Evolutionary conservation across 2,888 invertebrate genomes (phyloP).

Genomic region (Carpatolechia fugitivella): DNA sequence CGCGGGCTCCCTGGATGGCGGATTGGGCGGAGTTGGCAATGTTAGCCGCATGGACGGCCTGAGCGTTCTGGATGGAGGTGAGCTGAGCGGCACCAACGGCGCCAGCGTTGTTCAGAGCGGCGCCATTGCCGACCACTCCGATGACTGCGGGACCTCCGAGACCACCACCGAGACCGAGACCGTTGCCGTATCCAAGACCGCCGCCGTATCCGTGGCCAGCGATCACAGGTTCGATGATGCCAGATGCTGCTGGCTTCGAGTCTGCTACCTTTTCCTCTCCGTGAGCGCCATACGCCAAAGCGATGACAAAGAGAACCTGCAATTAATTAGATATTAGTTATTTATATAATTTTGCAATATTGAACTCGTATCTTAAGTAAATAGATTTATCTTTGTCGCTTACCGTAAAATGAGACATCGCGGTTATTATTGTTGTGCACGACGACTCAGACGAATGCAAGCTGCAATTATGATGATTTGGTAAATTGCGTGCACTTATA

Average conservation of each 20-base stretch:
- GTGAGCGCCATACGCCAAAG: slow-evolving; percentile 61
- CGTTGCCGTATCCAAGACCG: slow-evolving; percentile 11
- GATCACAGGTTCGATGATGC: slow-evolving; percentile 33
- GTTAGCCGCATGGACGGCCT: slow-evolving; percentile 64
- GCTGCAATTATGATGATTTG: slow-evolving; percentile 52
- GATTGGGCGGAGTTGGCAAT: slow-evolving; percentile 68
- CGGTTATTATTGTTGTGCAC: slow-evolving; percentile 33
- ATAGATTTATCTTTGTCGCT: slow-evolving; percentile 24
- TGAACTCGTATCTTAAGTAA: too few relatives aligned
- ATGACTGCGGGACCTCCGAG: slow-evolving; percentile 20
- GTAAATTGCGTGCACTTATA: slow-evolving; percentile 64
- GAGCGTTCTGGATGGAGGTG: slow-evolving; percentile 70
- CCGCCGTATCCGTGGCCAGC: slow-evolving; percentile 26
- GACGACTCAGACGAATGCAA: slow-evolving; percentile 45
- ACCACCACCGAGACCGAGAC: slow-evolving; percentile 27
- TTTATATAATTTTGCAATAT: not conserved
- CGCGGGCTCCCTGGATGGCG: slow-evolving; percentile 68
- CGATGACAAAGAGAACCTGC: slow-evolving; percentile 71
- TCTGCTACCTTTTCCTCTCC: slow-evolving; percentile 50
- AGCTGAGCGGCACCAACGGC: slow-evolving; percentile 68
- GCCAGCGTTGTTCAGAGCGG: slow-evolving; percentile 62
- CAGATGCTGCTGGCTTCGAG: slow-evolving; percentile 48
- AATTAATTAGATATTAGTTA: slow-evolving; percentile 26
- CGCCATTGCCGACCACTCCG: slow-evolving; percentile 42
- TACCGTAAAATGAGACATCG: slow-evolving; percentile 73